Evolutionary conservation across 1,140 invertebrate species (phyloP).

Genomic region (Oppia nitens): DNA sequence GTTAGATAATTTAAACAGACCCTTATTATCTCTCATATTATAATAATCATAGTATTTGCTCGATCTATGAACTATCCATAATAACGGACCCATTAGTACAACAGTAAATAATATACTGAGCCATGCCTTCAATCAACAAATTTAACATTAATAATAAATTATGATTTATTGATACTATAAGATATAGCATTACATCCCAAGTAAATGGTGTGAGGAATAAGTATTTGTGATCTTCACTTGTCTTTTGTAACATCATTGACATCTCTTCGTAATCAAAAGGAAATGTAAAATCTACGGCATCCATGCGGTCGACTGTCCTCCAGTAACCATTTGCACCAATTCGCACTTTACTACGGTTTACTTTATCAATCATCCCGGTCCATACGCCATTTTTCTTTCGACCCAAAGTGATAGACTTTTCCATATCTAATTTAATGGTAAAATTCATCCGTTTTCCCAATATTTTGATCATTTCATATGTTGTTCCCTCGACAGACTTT

Average conservation of each 20-base stretch:
- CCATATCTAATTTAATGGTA: slow-evolving; percentile 29
- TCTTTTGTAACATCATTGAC: slow-evolving; percentile 48
- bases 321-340: slow-evolving; percentile 53
- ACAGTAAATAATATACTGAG: slow-evolving; percentile 49
- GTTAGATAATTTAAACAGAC: slow-evolving; percentile 48
- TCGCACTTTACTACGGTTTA: slow-evolving; percentile 35
- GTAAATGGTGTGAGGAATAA: slow-evolving; percentile 72
- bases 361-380: slow-evolving; percentile 26
- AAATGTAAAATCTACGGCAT: slow-evolving; percentile 54
- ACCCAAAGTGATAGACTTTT: slow-evolving; percentile 17
- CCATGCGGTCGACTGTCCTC: slow-evolving; percentile 40
- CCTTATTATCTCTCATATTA: slow-evolving; percentile 30
- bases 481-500: slow-evolving; percentile 18
- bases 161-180: no score
- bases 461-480: slow-evolving; percentile 53
- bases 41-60: slow-evolving; percentile 49
- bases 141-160: slow-evolving; percentile 12
- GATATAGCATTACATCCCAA: slow-evolving; percentile 24
- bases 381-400: slow-evolving; percentile 19
- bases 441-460: slow-evolving; percentile 63
- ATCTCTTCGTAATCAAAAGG: slow-evolving; percentile 60
- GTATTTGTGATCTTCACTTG: slow-evolving; percentile 46
- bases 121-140: slow-evolving; percentile 50
- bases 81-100: slow-evolving; percentile 51
- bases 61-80: slow-evolving; percentile 53